These are phyloP conservation scores for Megathymus violae DNA, from an alignment of 1,140 invertebrate species.

Conservation along the genomic window DNA sequence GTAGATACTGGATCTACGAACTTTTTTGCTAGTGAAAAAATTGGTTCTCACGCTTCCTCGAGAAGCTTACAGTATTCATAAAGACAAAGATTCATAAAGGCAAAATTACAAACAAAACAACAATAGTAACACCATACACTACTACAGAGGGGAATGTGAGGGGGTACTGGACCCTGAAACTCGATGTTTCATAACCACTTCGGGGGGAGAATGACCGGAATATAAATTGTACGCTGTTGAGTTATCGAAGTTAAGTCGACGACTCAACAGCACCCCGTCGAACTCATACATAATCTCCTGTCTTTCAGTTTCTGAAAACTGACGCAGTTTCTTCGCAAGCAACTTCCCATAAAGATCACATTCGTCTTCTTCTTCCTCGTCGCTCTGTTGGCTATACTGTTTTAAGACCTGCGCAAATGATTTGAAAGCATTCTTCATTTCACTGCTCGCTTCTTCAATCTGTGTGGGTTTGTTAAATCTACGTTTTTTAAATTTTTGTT, in stretches of 20 bases:
- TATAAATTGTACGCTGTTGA: constrained; percentile 9
- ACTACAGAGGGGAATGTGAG: constrained; percentile 18
- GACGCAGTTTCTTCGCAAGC: constrained; percentile 22
- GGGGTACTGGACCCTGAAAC: constrained; percentile 20
- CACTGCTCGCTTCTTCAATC: constrained; percentile 3
- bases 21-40: no score
- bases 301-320: constrained; percentile 21
- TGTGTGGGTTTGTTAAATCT: not conserved
- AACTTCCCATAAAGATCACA: constrained; percentile 24
- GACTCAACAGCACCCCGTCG: constrained; percentile 20
- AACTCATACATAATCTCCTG: constrained; percentile 30
- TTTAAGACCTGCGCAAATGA: constrained; percentile 19
- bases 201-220: constrained; percentile 4
- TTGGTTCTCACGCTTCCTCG: no score
- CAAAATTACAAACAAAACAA: no score
- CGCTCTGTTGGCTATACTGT: constrained; percentile 20
- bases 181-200: constrained; percentile 15
- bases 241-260: constrained; percentile 15
- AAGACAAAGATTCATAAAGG: no score
- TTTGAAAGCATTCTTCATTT: constrained; percentile 25
- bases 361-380: constrained; percentile 22
- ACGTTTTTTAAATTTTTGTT: constrained; percentile 18
- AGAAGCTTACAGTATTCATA: no score
- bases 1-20: no score
- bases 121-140: no score